Conservation (phyloP, 2,888 invertebrate genomes). For the Peribatodes rhomboidaria region DNA sequence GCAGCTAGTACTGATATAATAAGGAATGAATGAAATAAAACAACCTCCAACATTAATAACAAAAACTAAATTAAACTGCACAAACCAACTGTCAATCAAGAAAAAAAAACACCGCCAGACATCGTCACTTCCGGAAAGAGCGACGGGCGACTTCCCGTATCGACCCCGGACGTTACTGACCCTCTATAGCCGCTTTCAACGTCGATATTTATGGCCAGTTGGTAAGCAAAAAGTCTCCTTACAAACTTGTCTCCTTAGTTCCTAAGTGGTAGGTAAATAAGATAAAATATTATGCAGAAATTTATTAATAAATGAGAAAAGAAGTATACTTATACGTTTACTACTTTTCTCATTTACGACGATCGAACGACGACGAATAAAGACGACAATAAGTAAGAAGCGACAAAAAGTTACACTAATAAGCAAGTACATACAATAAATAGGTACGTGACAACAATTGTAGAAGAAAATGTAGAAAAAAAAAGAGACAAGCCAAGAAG, state of each 20-base stretch:
- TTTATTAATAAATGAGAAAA: not conserved
- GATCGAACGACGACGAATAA: too few species aligned
- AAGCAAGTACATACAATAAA: too few species aligned
- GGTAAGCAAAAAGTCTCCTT: conserved; percentile 23
- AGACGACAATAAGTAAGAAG: not conserved
- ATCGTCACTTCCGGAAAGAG: conserved; percentile 64
- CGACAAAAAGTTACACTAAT: not conserved
- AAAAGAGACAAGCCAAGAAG: too few species aligned
- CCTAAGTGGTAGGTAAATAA: conserved; percentile 17
- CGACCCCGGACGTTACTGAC: conserved; percentile 74
- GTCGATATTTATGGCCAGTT: conserved; percentile 56
- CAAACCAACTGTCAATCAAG: conserved; percentile 52
- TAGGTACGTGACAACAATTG: too few species aligned
- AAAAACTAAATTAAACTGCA: not conserved
- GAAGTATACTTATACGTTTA: not conserved
- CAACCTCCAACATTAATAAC: too few species aligned
- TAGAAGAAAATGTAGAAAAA: too few species aligned
- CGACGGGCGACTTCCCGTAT: conserved; percentile 68
- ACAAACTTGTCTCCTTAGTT: conserved; percentile 16
- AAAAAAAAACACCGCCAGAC: conserved; percentile 57
- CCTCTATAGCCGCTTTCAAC: conserved; percentile 44
- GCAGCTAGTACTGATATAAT: too few species aligned
- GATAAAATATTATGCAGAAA: conserved; percentile 4
- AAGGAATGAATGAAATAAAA: not conserved
- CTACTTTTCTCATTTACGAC: too few species aligned